Evolutionary conservation across 2,113 vertebrate species (phyloP), one percentile per base, ranked within the genome.

Genomic region (Sakesphorus luctuosus): DNA sequence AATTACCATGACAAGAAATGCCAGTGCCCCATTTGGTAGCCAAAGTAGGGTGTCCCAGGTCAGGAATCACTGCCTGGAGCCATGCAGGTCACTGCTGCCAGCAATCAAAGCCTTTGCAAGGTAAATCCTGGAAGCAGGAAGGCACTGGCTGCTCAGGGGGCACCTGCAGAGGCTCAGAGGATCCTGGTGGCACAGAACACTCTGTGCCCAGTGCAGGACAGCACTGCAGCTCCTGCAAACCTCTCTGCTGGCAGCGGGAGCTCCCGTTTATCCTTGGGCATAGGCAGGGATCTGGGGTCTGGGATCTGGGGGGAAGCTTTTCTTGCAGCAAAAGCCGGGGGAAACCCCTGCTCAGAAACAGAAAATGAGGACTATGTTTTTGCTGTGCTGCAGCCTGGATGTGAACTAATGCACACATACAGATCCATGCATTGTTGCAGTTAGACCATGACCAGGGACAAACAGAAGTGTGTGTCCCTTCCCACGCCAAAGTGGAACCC

Each of bases 1-100:
- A 93, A 97, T 96, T 92, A 93, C 75, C 94, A 96, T 90, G 73
- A 96, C 93, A 97, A 95, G 92, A 96, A 97, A 81, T 53, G 83
- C 88, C 86, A 95, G 85, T 49, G 90, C 84, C 76, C 84, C 68
- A 90, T 96, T 94, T 95, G 92, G 90, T 77, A 96, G 92, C 29
- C 94, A 95, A 95, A 93, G 88, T 73, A 90, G 94, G 61, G 63
- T 44, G 79, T 47, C 92, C 90, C 68, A 65, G 72, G 44, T 56
- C 84, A 61, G 50, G 52, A 93, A 93, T 94, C 66, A 56, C 40
- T 0, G 73, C 88, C 96, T 67, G 56, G n/a, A 89, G 93, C 90
- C 87, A 93, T 90, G 93, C 96, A 95, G 76, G 89, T 74, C 79
- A 68, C 55, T 61, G 75, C 75, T 95, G 12, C 20, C 33, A 50